A percentile compares a stretch with the other conserved stretches of the same genome.
Conservation (phyloP, 1,140 invertebrate species). For the Bombus superbus region DNA sequence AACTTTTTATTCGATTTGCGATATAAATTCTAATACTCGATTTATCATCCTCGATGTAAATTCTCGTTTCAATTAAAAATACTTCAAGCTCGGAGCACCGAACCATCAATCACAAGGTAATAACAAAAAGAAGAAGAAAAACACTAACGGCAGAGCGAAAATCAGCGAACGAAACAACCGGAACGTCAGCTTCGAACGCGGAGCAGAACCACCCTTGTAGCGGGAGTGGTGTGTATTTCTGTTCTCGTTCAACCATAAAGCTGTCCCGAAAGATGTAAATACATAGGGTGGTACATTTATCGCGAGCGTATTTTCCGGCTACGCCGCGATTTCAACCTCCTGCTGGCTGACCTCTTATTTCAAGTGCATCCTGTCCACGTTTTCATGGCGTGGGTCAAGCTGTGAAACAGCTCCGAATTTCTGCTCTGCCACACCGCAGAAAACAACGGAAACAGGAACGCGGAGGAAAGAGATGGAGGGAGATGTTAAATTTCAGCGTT, state of each 20-base stretch:
- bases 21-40: not conserved
- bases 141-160: not conserved
- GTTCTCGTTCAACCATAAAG: slow-evolving; percentile 17
- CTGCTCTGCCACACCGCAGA: not conserved
- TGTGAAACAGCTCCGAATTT: slow-evolving; percentile 51
- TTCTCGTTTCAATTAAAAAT: not conserved
- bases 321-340: slow-evolving; percentile 8
- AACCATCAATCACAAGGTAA: not conserved
- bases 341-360: slow-evolving; percentile 36
- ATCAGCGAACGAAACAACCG: not conserved
- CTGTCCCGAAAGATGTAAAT: slow-evolving; percentile 36
- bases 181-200: not conserved
- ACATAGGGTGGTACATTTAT: slow-evolving; percentile 28
- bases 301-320: slow-evolving; percentile 28
- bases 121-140: not conserved
- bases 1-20: not conserved
- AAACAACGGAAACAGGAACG: not conserved
- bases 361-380: slow-evolving; percentile 37
- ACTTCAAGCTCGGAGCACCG: not conserved
- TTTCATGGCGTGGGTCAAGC: slow-evolving; percentile 50
- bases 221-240: not conserved
- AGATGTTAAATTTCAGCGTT: slow-evolving; percentile 43
- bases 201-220: not conserved
- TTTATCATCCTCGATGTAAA: not conserved
- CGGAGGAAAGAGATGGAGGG: not conserved